phyloP scores from a whole-genome alignment of 2,797 vertebrate genomes.

The Bucorvus abyssinicus region DNA sequence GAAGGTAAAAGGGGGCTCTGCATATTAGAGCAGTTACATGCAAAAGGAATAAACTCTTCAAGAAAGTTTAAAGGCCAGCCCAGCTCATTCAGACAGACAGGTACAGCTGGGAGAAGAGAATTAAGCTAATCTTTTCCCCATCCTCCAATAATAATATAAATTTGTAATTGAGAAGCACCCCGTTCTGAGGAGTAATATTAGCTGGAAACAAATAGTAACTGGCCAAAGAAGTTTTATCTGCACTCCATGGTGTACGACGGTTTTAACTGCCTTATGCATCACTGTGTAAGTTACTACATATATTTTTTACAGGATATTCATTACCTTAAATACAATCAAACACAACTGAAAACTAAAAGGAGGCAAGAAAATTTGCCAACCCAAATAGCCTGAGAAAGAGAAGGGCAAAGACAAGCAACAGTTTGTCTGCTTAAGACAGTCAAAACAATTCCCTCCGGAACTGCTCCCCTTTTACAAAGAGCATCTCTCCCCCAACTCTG shows the following conservation, averaged over 20 bases:
- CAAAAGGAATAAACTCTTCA: neutral
- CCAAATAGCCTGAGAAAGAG: neutral
- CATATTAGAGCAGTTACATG: neutral
- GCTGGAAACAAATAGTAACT: neutral
- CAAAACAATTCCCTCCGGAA: neutral
- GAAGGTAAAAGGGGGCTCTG: neutral
- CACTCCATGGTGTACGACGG: neutral
- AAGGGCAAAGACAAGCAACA: neutral
- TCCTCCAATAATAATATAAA: neutral
- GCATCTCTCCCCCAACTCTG: constrained; percentile 9
- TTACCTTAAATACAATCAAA: neutral
- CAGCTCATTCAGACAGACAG: neutral
- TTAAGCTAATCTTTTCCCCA: neutral
- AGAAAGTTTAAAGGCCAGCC: neutral
- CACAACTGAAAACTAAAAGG: neutral
- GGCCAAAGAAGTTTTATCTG: neutral
- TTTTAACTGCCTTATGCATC: neutral
- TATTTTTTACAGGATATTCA: neutral
- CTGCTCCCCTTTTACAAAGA: constrained; percentile 37
- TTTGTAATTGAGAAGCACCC: neutral
- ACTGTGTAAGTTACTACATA: neutral
- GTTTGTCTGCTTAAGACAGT: neutral
- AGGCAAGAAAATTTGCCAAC: neutral
- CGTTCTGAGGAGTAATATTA: neutral
- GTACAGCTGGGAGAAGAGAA: neutral